These are phyloP conservation scores for Sinotaia quadrata DNA, from an alignment of 2,888 invertebrate species.

Conservation along the genomic window DNA sequence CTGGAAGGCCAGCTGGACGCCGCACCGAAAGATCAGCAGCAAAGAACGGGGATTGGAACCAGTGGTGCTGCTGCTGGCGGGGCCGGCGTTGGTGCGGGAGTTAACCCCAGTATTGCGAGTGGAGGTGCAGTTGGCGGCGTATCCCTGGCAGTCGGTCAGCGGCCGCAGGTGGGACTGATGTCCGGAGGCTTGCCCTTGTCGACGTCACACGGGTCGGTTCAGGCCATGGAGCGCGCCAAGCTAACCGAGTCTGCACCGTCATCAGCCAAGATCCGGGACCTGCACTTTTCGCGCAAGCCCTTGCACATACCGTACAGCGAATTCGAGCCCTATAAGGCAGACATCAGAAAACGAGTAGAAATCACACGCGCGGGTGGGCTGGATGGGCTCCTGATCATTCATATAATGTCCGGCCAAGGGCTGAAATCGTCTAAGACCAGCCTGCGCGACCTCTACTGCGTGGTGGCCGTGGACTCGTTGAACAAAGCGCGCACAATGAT, in stretches of 20 bases:
- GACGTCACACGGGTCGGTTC: constrained; percentile 48
- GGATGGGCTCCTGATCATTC: constrained; percentile 68
- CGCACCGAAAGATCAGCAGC: constrained; percentile 29
- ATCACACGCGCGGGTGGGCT: constrained; percentile 51
- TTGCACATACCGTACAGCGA: constrained; percentile 70
- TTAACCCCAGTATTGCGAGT: background rate
- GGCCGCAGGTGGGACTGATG: constrained; percentile 28
- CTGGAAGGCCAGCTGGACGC: constrained; percentile 27
- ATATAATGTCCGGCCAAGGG: constrained; percentile 74
- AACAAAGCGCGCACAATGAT: constrained; percentile 98
- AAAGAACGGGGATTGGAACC: constrained; percentile 4
- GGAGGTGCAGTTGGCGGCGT: background rate
- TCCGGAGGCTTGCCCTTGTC: constrained; percentile 42
- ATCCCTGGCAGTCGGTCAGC: constrained; percentile 3
- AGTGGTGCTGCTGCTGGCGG: constrained; percentile 30
- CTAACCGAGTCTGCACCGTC: background rate
- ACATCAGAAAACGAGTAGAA: constrained; percentile 59
- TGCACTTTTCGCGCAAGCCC: constrained; percentile 68
- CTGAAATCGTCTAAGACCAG: constrained; percentile 71
- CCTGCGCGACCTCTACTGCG: constrained; percentile 90
- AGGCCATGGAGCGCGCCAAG: constrained; percentile 13
- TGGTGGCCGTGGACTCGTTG: constrained; percentile 95
- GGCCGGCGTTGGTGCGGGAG: background rate
- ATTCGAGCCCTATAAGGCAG: constrained; percentile 66
- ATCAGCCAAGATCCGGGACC: constrained; percentile 53